Conservation (phyloP, 1,140 invertebrate genomes). For the Drosophila nasuta region DNA sequence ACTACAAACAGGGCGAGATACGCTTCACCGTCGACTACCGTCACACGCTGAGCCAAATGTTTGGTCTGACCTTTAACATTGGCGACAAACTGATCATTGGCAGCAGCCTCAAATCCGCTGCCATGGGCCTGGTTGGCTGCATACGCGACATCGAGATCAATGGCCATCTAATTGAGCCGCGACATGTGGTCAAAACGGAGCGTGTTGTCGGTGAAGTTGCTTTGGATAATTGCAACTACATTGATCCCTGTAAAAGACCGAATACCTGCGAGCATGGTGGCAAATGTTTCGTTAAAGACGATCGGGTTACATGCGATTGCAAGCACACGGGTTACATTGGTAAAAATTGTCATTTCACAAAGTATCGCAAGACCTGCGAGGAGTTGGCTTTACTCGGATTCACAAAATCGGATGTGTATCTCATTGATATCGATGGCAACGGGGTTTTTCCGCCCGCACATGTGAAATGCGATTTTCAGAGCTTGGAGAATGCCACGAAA, state of each 20-base stretch:
- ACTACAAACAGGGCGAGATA: slow-evolving; percentile 90
- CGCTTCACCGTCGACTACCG: slow-evolving; percentile 91
- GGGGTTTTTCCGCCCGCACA: slow-evolving; percentile 95
- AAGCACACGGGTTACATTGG: slow-evolving; percentile 94
- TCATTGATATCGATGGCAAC: slow-evolving; percentile 97
- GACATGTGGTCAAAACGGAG: slow-evolving; percentile 92
- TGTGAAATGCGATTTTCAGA: slow-evolving; percentile 96
- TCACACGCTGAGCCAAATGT: slow-evolving; percentile 89
- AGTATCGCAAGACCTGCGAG: slow-evolving; percentile 95
- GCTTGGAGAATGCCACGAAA: slow-evolving; percentile 93
- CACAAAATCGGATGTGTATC: slow-evolving; percentile 94
- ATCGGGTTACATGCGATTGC: slow-evolving; percentile 94
- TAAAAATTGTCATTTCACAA: slow-evolving; percentile 96
- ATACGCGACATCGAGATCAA: slow-evolving; percentile 95
- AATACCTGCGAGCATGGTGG: slow-evolving; percentile 96
- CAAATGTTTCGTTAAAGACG: slow-evolving; percentile 94
- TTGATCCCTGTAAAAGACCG: slow-evolving; percentile 94
- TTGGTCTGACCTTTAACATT: slow-evolving; percentile 87
- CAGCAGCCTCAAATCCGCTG: slow-evolving; percentile 89
- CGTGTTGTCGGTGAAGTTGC: slow-evolving; percentile 94
- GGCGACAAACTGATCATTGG: slow-evolving; percentile 90
- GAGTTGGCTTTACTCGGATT: slow-evolving; percentile 94
- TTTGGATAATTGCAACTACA: slow-evolving; percentile 95
- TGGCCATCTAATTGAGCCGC: slow-evolving; percentile 89
- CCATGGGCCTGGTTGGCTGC: slow-evolving; percentile 93